Base-by-base conservation (phyloP, 1,140 invertebrate genomes). In the Lutraria rhynchaena region DNA sequence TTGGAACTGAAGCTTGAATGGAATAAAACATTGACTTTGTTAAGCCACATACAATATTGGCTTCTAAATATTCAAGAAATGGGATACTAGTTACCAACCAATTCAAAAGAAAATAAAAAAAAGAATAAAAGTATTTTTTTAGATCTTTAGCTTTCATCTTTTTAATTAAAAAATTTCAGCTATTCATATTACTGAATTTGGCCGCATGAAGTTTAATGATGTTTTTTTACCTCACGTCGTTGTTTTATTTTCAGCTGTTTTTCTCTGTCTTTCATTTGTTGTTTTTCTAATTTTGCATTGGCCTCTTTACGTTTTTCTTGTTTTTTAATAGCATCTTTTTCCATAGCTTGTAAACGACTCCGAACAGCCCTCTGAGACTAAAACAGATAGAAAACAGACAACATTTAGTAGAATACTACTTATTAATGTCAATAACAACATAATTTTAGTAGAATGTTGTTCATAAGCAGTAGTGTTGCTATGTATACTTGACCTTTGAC, bases 281-380 rank as follows among this genome's bases (percentile, higher is more conserved):
- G 81, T 83, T 88, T 89, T 55, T 88, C 88, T n/a, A 75, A 24
- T 69, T 84, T 89, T 17, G 71, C 76, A 71, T 85, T 85, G 55
- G 86, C 86, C 13, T 83, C 83, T 57, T 82, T 80, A 33, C 82
- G 67, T 57, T 83, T 88, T 11, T 86, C 86, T 24, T 49, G n/a
- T 46, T 84, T 85, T 55, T 86, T 85, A 24, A 71, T 53, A 13
- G 88, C 86, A 60, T 86, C 83, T 74, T 85, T 88, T 70, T 89
- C 87, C 22, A 91, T 81, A 1, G 73, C 81, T 24, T 89, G 86
- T 46, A 90, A 75, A 17, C 83, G 75, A n/a, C 84, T 80, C 57
- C 84, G 86, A 5, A 91, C 85, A 35, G 86, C 83, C 51, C 87
- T 60, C 71, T 89, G 90, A 49, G 89, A 77, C 78, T 85, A 49